Percentiles rank a stretch among this genome's conserved stretches.
phyloP scores from a whole-genome alignment of 2,888 invertebrate genomes.

The Stenotaenia linearis region DNA sequence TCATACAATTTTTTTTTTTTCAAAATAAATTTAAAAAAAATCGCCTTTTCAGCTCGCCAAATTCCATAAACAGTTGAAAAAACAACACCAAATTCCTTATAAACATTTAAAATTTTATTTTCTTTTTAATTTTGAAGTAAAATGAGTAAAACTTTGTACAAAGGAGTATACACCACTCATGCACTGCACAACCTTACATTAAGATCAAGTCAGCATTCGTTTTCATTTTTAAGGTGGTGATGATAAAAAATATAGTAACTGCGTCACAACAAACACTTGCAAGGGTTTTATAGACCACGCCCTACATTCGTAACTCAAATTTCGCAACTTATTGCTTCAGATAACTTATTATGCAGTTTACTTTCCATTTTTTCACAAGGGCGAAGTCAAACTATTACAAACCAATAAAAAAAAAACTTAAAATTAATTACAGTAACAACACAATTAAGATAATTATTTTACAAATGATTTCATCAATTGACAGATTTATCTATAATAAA shows the following conservation, averaged over 20 bases:
- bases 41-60: too few relatives aligned
- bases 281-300: background rate
- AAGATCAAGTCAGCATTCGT: background rate
- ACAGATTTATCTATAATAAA: background rate
- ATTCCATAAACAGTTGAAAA: background rate
- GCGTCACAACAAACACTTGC: background rate
- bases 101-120: conserved; percentile 23
- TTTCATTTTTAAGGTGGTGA: background rate
- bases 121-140: background rate
- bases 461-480: background rate
- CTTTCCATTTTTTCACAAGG: too few relatives aligned
- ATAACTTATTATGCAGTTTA: too few relatives aligned
- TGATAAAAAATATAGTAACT: background rate
- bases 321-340: background rate
- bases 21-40: too few relatives aligned
- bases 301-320: background rate
- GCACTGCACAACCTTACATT: background rate
- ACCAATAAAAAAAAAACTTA: background rate
- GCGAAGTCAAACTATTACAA: background rate
- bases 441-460: too few relatives aligned
- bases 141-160: background rate
- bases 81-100: background rate
- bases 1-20: background rate
- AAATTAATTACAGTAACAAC: background rate
- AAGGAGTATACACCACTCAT: background rate